Base-by-base conservation (phyloP, 37 sponge, comb jelly and placozoan genomes). In the Eunapius fragilis region DNA sequence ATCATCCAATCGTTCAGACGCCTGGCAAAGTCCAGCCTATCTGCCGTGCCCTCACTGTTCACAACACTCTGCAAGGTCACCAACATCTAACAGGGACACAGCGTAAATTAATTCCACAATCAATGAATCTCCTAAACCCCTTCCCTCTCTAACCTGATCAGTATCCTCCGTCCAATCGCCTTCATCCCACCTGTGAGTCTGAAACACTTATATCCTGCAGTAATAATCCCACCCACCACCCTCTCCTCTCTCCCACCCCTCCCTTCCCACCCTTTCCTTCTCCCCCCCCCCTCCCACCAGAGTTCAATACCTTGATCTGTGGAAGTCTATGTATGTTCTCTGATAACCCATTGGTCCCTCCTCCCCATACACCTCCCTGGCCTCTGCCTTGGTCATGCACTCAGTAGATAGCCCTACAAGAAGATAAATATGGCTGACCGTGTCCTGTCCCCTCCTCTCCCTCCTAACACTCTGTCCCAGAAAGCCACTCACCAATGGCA, bases 151-250 rank as follows among this genome's bases (percentile, higher is more conserved):
- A 37, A 89, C 90, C 74, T 93, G 97, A 67, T 97, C 97, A 19
- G 97, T 97, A 76, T 97, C 97, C 49, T 97, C 97, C n/a, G 95
- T 97, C 97, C 97, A 97, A 77, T 97, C 97, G 10, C 97, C 95
- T 38, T 90, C 69, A n/a, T 84, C 85, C 97, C 97, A 97, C 37
- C 97, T 94, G 37, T 3, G 36, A 7, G 26, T 5, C 22, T 58
- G 58, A 12, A 58, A 58, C 1, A 17, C 22, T 58, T 58, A 58
- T 19, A 58, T 4, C 58, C 58, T 58, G 58, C 58, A 58, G 58
- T 19, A 4, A 58, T 58, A 0, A 58, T 17, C 58, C 17, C 58
- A 9, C 41, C 41, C 58, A 2, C 58, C 58, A 12, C 17, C 58
- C 58, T 19, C 2, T 19, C 2, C 58, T 19, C 58, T 2, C 58